A percentile compares a stretch with the other conserved stretches of the same genome.
These are phyloP conservation scores for Brachypalpus laphriformis DNA, from an alignment of 2,888 invertebrate genomes.

Conservation along the genomic window DNA sequence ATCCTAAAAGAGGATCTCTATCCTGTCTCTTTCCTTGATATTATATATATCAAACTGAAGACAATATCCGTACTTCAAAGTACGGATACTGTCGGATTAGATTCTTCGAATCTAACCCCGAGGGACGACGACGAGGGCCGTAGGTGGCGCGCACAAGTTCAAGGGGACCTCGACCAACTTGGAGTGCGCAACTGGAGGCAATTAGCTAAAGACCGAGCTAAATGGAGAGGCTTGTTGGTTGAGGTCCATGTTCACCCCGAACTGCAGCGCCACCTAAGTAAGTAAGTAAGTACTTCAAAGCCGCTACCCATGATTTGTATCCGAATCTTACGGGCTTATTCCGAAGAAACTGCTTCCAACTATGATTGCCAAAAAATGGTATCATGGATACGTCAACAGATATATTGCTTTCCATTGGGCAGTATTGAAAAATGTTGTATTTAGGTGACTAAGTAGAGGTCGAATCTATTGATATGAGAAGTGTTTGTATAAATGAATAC, in stretches of 20 bases:
- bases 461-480: not conserved
- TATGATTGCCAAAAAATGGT: slow-evolving; percentile 3
- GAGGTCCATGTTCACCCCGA: too few relatives aligned
- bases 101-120: too few relatives aligned
- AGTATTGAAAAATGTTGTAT: not conserved
- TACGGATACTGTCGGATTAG: too few relatives aligned
- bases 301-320: not conserved
- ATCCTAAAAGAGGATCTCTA: not conserved
- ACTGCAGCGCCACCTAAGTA: too few relatives aligned
- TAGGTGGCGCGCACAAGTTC: too few relatives aligned
- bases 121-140: too few relatives aligned
- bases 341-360: slow-evolving; percentile 5
- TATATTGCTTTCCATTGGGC: slow-evolving; percentile 9
- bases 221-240: too few relatives aligned
- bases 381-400: slow-evolving; percentile 11
- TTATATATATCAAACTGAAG: not conserved
- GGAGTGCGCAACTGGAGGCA: too few relatives aligned
- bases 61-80: not conserved
- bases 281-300: not conserved
- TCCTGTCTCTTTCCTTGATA: not conserved
- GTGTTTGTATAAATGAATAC: not conserved
- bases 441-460: not conserved
- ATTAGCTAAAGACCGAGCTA: too few relatives aligned
- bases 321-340: not conserved
- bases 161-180: too few relatives aligned